Evolutionary conservation across 35 echinoderm and acorn worm species (phyloP).

Genomic region (Chiridota heheva): DNA sequence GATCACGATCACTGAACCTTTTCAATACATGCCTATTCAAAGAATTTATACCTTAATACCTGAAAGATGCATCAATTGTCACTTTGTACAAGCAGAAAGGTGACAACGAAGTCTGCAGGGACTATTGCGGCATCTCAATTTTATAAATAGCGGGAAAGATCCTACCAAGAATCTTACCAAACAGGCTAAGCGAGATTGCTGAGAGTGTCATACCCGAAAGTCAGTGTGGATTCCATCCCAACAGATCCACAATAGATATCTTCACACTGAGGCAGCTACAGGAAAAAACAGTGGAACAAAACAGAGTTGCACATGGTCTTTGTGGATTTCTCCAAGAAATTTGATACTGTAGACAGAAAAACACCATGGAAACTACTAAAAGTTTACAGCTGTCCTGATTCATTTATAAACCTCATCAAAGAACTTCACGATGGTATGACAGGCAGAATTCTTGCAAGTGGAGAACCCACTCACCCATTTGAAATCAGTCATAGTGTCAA

Average conservation of each 20-base stretch:
- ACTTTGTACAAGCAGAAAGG: no score
- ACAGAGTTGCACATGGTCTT: background rate
- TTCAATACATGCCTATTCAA: no score
- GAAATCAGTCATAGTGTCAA: background rate
- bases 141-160: constrained; percentile 38
- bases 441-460: background rate
- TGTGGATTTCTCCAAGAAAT: background rate
- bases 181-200: background rate
- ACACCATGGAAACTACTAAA: background rate
- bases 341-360: background rate
- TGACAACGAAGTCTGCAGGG: no score
- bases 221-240: constrained; percentile 23
- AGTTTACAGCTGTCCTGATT: background rate
- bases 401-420: background rate
- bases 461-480: background rate
- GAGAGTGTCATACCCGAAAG: constrained; percentile 4
- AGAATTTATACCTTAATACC: no score
- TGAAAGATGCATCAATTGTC: no score
- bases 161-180: constrained; percentile 28
- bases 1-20: no score
- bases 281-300: background rate
- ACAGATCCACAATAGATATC: background rate
- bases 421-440: background rate
- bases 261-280: background rate
- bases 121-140: constrained; percentile 27